phyloP scores from a whole-genome alignment of 2,113 vertebrate genomes.

The Callithrix jacchus region DNA sequence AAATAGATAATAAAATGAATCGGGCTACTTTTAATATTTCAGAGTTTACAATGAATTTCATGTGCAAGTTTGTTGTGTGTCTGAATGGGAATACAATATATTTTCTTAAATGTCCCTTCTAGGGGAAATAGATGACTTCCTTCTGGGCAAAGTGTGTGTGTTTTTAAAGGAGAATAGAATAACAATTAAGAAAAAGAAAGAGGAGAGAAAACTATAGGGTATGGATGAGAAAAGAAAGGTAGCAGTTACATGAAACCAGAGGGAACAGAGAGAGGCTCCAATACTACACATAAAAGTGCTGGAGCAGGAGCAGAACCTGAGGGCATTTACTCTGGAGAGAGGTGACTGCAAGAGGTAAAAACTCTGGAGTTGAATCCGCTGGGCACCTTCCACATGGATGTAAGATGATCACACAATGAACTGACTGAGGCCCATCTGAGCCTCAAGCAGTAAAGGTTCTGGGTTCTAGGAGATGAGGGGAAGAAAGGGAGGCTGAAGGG shows the following conservation, averaged over 20 bases:
- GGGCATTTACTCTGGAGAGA: background rate
- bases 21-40: background rate
- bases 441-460: background rate
- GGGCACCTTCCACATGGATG: background rate
- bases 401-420: background rate
- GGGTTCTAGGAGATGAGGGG: background rate
- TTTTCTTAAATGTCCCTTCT: background rate
- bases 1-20: background rate
- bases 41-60: background rate
- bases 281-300: fast-evolving
- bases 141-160: background rate
- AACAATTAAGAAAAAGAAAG: background rate
- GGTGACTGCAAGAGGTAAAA: background rate
- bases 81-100: background rate
- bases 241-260: background rate
- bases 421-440: background rate
- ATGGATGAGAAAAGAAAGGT: background rate
- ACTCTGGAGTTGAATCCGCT: background rate
- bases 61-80: background rate
- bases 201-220: background rate
- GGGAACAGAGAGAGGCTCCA: background rate
- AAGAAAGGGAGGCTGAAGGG: background rate
- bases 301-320: background rate
- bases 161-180: background rate
- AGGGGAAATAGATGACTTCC: background rate